Conservation (phyloP, 2,113 vertebrate genomes). For the Sceloporus tristichus region DNA sequence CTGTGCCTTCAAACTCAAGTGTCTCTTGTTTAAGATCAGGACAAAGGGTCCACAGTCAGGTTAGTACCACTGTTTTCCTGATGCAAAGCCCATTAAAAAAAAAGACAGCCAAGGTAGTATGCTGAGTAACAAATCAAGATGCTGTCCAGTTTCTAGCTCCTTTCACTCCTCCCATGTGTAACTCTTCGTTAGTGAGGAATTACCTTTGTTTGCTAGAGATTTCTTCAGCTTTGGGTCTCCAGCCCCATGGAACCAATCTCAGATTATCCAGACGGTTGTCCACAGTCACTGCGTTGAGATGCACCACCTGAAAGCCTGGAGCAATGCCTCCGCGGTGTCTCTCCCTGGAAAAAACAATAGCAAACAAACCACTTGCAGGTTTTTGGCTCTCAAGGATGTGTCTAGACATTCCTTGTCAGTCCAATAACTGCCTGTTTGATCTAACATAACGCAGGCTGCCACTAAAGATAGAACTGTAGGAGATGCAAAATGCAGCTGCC, state of each 20-base stretch:
- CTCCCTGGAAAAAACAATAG: conserved; percentile 82
- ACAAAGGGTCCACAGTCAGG: no score
- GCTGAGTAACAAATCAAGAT: no score
- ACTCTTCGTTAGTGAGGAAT: neutral
- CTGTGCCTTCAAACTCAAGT: no score
- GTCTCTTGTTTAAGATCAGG: no score
- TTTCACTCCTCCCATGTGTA: no score
- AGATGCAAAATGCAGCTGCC: neutral
- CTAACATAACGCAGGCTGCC: neutral
- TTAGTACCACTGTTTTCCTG: neutral
- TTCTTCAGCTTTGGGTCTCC: conserved; percentile 94
- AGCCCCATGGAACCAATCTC: conserved; percentile 91
- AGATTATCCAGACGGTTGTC: conserved; percentile 98
- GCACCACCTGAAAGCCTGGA: conserved; percentile 95
- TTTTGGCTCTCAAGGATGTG: neutral
- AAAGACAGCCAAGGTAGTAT: neutral
- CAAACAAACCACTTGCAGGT: rapidly evolving
- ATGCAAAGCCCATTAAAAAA: neutral
- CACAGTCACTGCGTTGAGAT: conserved; percentile 95
- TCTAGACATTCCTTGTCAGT: neutral
- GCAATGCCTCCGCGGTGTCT: conserved; percentile 96
- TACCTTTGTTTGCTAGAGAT: conserved; percentile 97
- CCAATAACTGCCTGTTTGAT: neutral
- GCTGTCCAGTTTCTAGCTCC: neutral
- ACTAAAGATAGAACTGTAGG: neutral